These are phyloP conservation scores for Lasioglossum villosulum DNA, from an alignment of 2,888 invertebrate genomes.

Conservation along the genomic window DNA sequence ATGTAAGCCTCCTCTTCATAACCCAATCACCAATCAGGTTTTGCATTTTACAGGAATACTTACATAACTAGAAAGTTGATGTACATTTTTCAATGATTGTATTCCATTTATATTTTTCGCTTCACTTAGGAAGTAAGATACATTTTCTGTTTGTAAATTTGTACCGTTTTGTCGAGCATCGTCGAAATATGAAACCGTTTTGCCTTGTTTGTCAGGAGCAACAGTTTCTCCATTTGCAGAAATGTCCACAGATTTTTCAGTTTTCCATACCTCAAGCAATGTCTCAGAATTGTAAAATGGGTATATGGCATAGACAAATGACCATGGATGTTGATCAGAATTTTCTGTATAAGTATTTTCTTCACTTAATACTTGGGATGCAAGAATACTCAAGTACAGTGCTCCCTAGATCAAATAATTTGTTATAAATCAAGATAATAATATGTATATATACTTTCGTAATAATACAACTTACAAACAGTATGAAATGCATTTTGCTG, in stretches of 20 bases:
- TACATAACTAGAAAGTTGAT: slow-evolving; percentile 46
- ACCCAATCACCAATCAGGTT: neutral
- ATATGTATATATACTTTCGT: neutral
- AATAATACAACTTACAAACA: slow-evolving; percentile 50
- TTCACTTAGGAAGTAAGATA: slow-evolving; percentile 40
- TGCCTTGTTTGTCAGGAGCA: slow-evolving; percentile 22
- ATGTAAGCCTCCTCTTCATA: neutral
- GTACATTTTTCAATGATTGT: slow-evolving; percentile 36
- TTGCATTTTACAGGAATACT: neutral
- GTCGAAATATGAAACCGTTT: slow-evolving; percentile 31
- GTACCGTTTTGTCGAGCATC: slow-evolving; percentile 45
- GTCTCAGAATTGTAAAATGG: slow-evolving; percentile 70
- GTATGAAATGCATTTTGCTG: slow-evolving; percentile 53
- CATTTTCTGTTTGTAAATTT: slow-evolving; percentile 27
- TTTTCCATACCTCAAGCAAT: slow-evolving; percentile 59
- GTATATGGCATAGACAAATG: slow-evolving; percentile 67
- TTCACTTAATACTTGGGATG: slow-evolving; percentile 48
- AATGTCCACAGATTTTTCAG: slow-evolving; percentile 50
- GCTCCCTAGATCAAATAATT: slow-evolving; percentile 45
- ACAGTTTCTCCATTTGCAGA: slow-evolving; percentile 42
- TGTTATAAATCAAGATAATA: neutral
- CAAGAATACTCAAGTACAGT: slow-evolving; percentile 44
- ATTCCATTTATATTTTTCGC: slow-evolving; percentile 32
- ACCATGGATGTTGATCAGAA: slow-evolving; percentile 61
- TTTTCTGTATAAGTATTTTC: slow-evolving; percentile 48